phyloP scores from a whole-genome alignment of 1,140 invertebrate species.

The Drosophila elegans region DNA sequence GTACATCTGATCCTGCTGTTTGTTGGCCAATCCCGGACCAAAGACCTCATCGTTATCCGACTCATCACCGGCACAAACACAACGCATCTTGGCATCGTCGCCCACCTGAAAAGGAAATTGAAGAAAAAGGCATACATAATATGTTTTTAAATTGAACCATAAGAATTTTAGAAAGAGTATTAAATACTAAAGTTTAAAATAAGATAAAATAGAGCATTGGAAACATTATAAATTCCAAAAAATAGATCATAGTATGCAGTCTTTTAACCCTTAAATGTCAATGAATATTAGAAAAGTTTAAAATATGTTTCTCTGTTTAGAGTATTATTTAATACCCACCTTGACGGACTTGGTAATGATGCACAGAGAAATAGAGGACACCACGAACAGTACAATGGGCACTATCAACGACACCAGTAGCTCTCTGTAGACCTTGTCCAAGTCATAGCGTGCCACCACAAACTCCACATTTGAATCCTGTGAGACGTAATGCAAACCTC shows the following conservation, averaged over 20 bases:
- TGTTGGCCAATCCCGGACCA: conserved; percentile 34
- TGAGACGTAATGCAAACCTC: conserved; percentile 63
- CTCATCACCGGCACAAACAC: conserved; percentile 88
- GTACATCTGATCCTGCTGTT: conserved; percentile 49
- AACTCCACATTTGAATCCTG: conserved; percentile 83
- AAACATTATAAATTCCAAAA: too few species aligned
- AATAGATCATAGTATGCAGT: too few species aligned
- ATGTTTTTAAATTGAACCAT: not conserved
- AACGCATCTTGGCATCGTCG: conserved; percentile 95
- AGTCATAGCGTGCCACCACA: conserved; percentile 89
- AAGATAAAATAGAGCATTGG: too few species aligned
- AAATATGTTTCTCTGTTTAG: too few species aligned
- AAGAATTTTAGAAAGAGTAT: not conserved
- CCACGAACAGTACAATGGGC: conserved; percentile 92
- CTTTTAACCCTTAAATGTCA: not conserved
- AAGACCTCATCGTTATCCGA: conserved; percentile 72
- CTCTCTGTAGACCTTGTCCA: conserved; percentile 91
- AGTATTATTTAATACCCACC: conserved; percentile 42
- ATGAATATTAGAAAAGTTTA: too few species aligned
- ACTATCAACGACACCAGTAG: conserved; percentile 92
- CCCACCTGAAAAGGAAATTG: conserved; percentile 84
- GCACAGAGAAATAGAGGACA: conserved; percentile 91
- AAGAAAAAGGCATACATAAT: not conserved
- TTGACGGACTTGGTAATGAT: conserved; percentile 85
- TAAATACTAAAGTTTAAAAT: too few species aligned